Base-by-base conservation (phyloP, 2,797 vertebrate genomes). In the Coreius guichenoti region DNA sequence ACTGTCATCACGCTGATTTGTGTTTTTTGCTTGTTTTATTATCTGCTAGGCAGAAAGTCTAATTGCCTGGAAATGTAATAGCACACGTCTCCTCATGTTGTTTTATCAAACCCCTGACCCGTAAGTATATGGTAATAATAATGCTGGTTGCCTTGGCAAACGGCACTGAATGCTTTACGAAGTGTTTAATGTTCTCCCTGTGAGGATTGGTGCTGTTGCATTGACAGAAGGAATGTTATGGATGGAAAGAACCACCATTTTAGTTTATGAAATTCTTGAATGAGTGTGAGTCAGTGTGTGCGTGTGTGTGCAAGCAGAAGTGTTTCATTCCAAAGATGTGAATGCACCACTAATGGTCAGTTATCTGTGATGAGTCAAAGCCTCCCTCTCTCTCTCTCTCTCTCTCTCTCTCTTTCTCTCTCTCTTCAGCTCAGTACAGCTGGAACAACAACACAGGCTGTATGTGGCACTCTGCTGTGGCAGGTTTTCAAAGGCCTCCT, bases 301-400 rank as follows among this genome's bases (percentile, higher is more conserved):
- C 3, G 84, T 80, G 81, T 58, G 36, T 26, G 8, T 33, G 86
- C 85, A 85, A 86, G 78, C 67, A 72, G 86, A 93, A 93, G 91
- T 90, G 92, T 33, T 89, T 86, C 94, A 94, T 95, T 93, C 93
- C 93, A 86, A 43, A 88, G 79, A 80, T 9, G 84, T 95, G 94
- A 94, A 89, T 93, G 85, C 89, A 77, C 74, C 68, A 51, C 63
- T 76, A 72, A 77, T 91, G 92, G 88, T 89, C 91, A 87, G 87
- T 85, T 86, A 12, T 73, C 86, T 86, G 65, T 0, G 47, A 90
- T 94, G 93, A 94, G 85, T 94, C 93, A 94, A 88, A 87, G 84
- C 90, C 79, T 56, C 70, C 67, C 56, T 82, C 73, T n/a, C 70
- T 39, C 21, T 47, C 19, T 68, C 58, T 73, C 77, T 33, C 4